A percentile compares a stretch with the other conserved stretches of the same genome.
Conservation (phyloP, 2,797 vertebrate species). For the Clarias laeviceps region DNA sequence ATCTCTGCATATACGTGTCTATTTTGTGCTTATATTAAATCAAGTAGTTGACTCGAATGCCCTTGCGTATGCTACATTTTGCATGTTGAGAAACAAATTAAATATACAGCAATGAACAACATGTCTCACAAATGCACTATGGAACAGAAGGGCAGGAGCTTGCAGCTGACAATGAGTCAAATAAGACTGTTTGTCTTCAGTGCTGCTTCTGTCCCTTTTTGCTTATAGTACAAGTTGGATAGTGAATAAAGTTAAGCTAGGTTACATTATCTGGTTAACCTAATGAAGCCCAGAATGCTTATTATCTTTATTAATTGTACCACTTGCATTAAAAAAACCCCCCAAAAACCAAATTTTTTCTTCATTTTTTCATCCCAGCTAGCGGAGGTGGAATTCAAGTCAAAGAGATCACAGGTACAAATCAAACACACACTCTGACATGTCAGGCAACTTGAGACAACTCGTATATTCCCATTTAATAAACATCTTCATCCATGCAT, state of each 20-base stretch:
- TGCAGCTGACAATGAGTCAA: not conserved
- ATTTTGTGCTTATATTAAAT: no score
- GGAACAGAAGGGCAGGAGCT: not conserved
- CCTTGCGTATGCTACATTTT: not conserved
- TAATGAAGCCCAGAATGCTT: not conserved
- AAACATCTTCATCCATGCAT: not conserved
- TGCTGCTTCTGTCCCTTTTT: not conserved
- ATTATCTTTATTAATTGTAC: not conserved
- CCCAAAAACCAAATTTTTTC: not conserved
- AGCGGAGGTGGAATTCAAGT: slow-evolving; percentile 52
- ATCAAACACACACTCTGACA: not conserved
- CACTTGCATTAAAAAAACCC: not conserved
- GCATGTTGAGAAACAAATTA: not conserved
- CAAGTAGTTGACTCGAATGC: no score
- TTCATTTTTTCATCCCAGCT: slow-evolving; percentile 33
- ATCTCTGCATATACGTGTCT: no score
- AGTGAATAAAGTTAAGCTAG: not conserved
- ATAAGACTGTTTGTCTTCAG: not conserved
- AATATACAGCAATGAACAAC: not conserved
- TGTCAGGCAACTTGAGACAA: not conserved
- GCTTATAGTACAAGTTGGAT: no score
- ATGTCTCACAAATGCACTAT: not conserved
- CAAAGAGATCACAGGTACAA: slow-evolving; percentile 61
- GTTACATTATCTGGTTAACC: not conserved
- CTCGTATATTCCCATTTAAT: not conserved